phyloP scores from a whole-genome alignment of 2,797 vertebrate species.

The Clamator glandarius region DNA sequence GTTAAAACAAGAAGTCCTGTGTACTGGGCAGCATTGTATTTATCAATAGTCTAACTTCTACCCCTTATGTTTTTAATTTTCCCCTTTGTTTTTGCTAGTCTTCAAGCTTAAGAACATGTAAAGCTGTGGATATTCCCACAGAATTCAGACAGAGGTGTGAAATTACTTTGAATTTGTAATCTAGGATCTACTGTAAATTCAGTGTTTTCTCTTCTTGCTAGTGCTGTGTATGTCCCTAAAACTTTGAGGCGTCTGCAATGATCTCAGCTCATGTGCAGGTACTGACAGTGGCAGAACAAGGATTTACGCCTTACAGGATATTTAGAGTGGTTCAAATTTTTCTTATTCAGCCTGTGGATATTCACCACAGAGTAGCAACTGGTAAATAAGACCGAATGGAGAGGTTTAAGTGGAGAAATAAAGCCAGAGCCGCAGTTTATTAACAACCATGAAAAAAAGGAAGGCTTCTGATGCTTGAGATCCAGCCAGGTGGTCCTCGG shows the following conservation, averaged over 20 bases:
- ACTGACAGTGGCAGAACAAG: background rate
- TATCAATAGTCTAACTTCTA: background rate
- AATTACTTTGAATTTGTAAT: background rate
- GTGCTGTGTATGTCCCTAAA: background rate
- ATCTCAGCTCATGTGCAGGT: background rate
- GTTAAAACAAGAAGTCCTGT: background rate
- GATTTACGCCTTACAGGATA: background rate
- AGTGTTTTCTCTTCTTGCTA: background rate
- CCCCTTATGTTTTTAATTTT: background rate
- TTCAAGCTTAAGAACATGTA: background rate
- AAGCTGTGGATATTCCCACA: background rate
- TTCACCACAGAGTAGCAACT: background rate
- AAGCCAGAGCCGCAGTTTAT: background rate
- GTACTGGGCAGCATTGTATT: background rate
- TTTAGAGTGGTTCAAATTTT: background rate
- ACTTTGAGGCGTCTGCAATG: fast-evolving
- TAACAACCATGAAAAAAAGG: background rate
- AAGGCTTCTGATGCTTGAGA: background rate
- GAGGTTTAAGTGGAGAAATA: background rate
- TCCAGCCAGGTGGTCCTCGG: background rate
- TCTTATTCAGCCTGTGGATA: background rate
- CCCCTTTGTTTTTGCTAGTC: background rate
- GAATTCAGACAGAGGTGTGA: background rate
- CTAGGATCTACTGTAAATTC: background rate
- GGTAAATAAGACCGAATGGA: background rate